Conservation (phyloP, 1,140 invertebrate species). For the Globodera rostochiensis region DNA sequence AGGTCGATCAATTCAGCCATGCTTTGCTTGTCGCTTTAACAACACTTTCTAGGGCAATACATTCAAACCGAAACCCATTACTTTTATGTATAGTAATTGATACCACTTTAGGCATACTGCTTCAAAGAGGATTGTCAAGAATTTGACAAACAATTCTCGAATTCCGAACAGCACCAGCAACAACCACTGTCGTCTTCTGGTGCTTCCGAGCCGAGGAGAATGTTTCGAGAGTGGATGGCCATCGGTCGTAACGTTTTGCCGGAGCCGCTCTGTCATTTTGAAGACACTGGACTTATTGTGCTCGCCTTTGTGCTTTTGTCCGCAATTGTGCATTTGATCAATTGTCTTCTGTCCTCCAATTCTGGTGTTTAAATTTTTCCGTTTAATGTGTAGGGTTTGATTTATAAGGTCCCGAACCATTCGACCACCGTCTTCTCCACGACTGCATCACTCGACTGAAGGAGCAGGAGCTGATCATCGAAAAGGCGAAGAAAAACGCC, state of each 20-base stretch:
- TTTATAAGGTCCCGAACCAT: constrained; percentile 23
- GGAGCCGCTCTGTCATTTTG: constrained; percentile 31
- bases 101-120: constrained; percentile 13
- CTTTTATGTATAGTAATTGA: neutral
- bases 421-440: constrained; percentile 32
- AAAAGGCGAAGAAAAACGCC: constrained; percentile 17
- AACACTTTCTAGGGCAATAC: too few species aligned
- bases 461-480: constrained; percentile 36
- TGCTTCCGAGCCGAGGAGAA: constrained; percentile 17
- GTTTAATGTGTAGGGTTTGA: constrained; percentile 13
- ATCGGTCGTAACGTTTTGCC: constrained; percentile 12
- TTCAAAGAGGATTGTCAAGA: constrained; percentile 30
- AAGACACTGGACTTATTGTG: constrained; percentile 34
- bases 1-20: neutral
- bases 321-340: constrained; percentile 30
- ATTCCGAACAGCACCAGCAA: neutral
- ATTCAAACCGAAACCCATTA: too few species aligned
- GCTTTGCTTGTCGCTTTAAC: too few species aligned
- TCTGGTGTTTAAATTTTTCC: neutral
- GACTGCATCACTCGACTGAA: constrained; percentile 41
- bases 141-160: constrained; percentile 1
- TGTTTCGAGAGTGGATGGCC: constrained; percentile 19
- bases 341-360: constrained; percentile 29
- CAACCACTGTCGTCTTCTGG: neutral
- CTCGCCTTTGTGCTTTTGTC: constrained; percentile 25